phyloP scores from a whole-genome alignment of 2,888 invertebrate genomes.

The Monopis laevigella region DNA sequence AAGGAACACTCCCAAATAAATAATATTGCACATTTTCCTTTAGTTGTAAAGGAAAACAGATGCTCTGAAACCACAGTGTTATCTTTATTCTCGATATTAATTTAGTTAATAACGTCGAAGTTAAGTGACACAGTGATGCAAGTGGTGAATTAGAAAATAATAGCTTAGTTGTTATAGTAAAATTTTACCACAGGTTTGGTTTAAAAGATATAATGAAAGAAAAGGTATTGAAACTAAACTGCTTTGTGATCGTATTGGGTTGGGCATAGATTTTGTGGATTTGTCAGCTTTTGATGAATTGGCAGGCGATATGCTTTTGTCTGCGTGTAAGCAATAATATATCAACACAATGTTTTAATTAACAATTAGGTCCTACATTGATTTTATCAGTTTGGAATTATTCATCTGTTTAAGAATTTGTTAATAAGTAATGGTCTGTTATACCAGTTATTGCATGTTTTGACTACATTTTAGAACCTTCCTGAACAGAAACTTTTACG shows the following conservation, averaged over 20 bases:
- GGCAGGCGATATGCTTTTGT: slow-evolving; percentile 7
- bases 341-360: no score
- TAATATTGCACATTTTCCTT: slow-evolving; percentile 53
- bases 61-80: no score
- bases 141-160: neutral
- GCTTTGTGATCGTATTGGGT: slow-evolving; percentile 6
- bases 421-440: no score
- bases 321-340: neutral
- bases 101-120: slow-evolving; percentile 56
- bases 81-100: slow-evolving; percentile 47
- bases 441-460: no score
- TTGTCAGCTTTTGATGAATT: slow-evolving; percentile 2
- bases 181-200: neutral
- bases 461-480: no score
- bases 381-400: no score
- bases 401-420: no score
- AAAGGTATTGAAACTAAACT: neutral
- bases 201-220: neutral
- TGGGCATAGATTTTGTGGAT: no score
- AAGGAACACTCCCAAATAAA: slow-evolving; percentile 14
- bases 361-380: no score
- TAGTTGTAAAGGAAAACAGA: slow-evolving; percentile 42
- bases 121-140: slow-evolving; percentile 6
- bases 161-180: no score
- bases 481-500: no score